phyloP scores from a whole-genome alignment of 2,888 invertebrate genomes.

The Cosmorhoe ocellata region DNA sequence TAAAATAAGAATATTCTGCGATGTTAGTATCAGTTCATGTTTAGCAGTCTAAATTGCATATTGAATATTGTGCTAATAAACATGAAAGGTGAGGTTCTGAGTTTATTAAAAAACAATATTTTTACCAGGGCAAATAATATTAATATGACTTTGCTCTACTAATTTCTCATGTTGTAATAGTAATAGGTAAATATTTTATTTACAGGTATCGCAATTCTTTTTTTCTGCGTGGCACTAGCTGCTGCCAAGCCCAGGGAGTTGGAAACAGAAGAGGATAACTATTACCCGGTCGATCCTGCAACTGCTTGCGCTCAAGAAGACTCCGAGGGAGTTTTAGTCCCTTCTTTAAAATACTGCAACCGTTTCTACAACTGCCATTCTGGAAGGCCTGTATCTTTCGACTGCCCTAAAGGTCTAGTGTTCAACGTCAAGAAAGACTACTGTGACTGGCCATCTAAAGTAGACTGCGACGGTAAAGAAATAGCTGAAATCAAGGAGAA shows the following conservation, averaged over 20 bases:
- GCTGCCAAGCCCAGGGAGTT: slow-evolving; percentile 8
- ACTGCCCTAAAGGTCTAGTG: slow-evolving; percentile 26
- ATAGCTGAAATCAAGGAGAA: slow-evolving; percentile 6
- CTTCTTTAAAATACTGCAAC: slow-evolving; percentile 31
- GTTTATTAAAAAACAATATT: no score
- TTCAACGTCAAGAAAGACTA: slow-evolving; percentile 18
- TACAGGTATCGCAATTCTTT: slow-evolving; percentile 21
- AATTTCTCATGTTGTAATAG: no score
- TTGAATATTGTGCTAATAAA: neutral
- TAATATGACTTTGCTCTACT: no score
- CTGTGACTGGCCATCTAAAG: slow-evolving; percentile 33
- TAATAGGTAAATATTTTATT: neutral
- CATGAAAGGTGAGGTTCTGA: slow-evolving; percentile 26
- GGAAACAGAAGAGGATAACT: neutral
- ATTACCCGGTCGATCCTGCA: slow-evolving; percentile 7
- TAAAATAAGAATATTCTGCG: slow-evolving; percentile 1
- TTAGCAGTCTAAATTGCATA: no score
- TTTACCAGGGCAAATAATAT: no score
- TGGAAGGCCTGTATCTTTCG: slow-evolving; percentile 15
- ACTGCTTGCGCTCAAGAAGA: slow-evolving; percentile 11
- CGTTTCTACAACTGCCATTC: slow-evolving; percentile 31
- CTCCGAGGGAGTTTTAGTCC: slow-evolving; percentile 25
- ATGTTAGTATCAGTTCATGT: slow-evolving; percentile 9
- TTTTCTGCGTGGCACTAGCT: slow-evolving; percentile 24
- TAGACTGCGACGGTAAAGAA: slow-evolving; percentile 21